These are phyloP conservation scores for Conistra vaccinii DNA, from an alignment of 2,888 invertebrate genomes.

Conservation along the genomic window DNA sequence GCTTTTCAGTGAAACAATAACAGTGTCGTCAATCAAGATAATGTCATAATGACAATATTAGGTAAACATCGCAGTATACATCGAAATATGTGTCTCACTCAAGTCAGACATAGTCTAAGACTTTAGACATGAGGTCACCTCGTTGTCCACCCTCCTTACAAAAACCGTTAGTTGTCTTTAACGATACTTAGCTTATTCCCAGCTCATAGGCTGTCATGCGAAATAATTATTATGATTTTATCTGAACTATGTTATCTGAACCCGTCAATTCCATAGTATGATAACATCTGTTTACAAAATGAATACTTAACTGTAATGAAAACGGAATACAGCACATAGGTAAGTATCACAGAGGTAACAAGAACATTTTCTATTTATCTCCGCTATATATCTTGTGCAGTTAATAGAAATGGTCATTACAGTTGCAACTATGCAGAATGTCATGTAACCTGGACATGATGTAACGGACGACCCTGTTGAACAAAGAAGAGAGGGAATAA, in stretches of 20 bases:
- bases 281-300: slow-evolving; percentile 19
- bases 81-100: neutral
- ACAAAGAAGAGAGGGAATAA: neutral
- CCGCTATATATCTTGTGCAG: slow-evolving; percentile 14
- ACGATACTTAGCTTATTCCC: neutral
- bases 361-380: slow-evolving; percentile 37
- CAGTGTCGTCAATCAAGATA: neutral
- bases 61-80: neutral
- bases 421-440: slow-evolving; percentile 32
- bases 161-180: slow-evolving; percentile 3
- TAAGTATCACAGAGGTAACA: slow-evolving; percentile 25
- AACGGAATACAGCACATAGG: slow-evolving; percentile 21
- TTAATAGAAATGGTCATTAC: slow-evolving; percentile 50
- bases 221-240: slow-evolving; percentile 30
- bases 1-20: too few species aligned
- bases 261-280: neutral
- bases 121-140: neutral
- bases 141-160: neutral
- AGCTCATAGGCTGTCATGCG: neutral
- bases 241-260: slow-evolving; percentile 6
- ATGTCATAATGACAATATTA: neutral
- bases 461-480: slow-evolving; percentile 43
- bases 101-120: neutral
- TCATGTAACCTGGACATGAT: slow-evolving; percentile 14
- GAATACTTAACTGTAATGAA: slow-evolving; percentile 33